A percentile compares a stretch with the other conserved stretches of the same genome.
Evolutionary conservation across 2,888 invertebrate genomes (phyloP).

Genomic region (Ormyrus thymus): DNA sequence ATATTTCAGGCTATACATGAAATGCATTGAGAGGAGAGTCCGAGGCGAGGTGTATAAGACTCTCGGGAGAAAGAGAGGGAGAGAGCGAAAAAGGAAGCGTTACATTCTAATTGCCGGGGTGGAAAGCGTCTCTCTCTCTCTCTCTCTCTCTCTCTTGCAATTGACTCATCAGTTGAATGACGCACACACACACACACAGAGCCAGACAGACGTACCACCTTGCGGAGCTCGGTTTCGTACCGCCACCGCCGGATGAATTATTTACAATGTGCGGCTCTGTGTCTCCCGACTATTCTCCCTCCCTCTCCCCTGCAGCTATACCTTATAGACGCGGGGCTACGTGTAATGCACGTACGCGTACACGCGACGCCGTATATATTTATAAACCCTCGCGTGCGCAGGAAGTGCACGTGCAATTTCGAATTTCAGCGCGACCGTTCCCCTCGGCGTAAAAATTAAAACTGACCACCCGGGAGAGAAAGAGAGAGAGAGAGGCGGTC

Average conservation of each 20-base stretch:
- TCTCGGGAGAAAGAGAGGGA: background rate
- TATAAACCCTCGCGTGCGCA: conserved; percentile 36
- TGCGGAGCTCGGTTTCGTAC: conserved; percentile 5
- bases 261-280: conserved; percentile 33
- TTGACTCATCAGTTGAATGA: conserved; percentile 50
- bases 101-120: conserved; percentile 49
- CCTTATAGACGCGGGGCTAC: background rate
- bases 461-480: background rate
- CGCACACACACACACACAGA: conserved; percentile 1
- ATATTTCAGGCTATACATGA: conserved; percentile 41
- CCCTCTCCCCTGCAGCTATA: background rate
- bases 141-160: conserved; percentile 3
- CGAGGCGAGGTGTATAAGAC: too few relatives aligned
- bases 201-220: background rate
- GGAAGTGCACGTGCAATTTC: conserved; percentile 42
- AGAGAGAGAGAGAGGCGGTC: background rate
- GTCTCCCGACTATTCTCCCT: conserved; percentile 4
- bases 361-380: background rate
- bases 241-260: conserved; percentile 46
- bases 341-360: too few relatives aligned
- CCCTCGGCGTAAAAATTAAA: conserved; percentile 27
- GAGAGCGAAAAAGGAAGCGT: conserved; percentile 2
- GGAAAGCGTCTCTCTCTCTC: too few relatives aligned
- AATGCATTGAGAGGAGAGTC: conserved; percentile 24
- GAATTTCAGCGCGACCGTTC: conserved; percentile 26